Evolutionary conservation across 2,113 vertebrate genomes (phyloP).

Genomic region (Callocephalon fimbriatum): DNA sequence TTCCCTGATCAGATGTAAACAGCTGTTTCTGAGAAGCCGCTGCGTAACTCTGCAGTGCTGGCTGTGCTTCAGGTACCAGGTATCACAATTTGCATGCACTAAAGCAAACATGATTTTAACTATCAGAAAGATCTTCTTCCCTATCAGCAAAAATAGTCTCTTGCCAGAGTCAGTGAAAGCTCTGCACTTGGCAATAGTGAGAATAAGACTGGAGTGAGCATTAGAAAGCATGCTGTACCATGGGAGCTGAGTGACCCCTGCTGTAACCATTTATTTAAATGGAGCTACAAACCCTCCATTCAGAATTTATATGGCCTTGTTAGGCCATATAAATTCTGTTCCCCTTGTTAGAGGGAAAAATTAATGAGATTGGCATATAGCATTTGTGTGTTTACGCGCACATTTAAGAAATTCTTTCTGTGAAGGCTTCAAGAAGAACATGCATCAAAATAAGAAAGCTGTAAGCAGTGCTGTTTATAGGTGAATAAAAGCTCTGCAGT

Average conservation of each 20-base stretch:
- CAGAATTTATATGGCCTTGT: not conserved
- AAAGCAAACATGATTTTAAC: not conserved
- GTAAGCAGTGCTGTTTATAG: not conserved
- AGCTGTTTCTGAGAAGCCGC: not conserved
- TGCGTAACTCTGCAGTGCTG: not conserved
- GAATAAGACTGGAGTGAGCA: not conserved
- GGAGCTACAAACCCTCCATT: not conserved
- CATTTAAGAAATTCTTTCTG: not conserved
- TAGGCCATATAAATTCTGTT: no score
- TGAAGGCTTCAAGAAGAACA: not conserved
- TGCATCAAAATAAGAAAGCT: not conserved
- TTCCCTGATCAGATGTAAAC: not conserved
- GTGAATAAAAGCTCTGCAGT: not conserved
- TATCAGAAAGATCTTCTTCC: not conserved
- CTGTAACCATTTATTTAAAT: not conserved
- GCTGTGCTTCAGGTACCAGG: not conserved
- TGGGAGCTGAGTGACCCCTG: not conserved
- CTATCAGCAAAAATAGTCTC: not conserved
- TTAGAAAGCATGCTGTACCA: not conserved
- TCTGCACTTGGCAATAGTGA: rapidly evolving
- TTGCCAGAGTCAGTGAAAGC: not conserved
- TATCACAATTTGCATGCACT: not conserved
- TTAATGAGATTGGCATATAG: not conserved
- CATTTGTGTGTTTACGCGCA: not conserved
- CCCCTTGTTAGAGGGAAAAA: not conserved